phyloP scores from a whole-genome alignment of 2,113 vertebrate species.

The Aepyceros melampus region DNA sequence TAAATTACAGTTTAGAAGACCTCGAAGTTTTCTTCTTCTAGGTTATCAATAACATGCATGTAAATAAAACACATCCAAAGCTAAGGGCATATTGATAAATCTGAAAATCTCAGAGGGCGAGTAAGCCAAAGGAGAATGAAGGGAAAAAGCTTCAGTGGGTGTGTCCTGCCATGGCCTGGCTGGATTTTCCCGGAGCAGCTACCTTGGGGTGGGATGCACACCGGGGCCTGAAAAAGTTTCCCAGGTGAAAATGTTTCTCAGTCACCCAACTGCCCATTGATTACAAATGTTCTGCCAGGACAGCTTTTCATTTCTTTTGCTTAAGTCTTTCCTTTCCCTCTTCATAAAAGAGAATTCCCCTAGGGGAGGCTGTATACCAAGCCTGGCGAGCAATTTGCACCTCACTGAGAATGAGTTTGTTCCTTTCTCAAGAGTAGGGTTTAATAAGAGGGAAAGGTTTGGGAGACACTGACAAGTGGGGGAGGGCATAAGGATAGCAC shows the following conservation, averaged over 20 bases:
- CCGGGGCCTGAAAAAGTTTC: background rate
- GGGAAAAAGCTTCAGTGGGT: background rate
- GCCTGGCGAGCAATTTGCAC: background rate
- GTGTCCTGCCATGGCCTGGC: background rate
- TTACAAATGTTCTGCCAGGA: background rate
- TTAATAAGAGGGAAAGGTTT: background rate
- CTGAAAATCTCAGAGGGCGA: background rate
- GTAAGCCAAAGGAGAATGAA: background rate
- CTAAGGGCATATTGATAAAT: background rate
- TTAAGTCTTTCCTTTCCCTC: background rate
- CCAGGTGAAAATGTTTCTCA: background rate
- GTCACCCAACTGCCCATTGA: background rate
- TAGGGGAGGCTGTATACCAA: background rate
- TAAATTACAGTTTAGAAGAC: background rate
- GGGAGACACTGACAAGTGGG: background rate
- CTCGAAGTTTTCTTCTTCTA: background rate
- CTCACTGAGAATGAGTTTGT: conserved; percentile 15
- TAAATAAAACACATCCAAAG: background rate
- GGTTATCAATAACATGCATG: background rate
- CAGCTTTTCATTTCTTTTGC: background rate
- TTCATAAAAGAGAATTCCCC: background rate
- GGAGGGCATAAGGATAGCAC: background rate
- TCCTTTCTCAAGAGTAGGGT: background rate
- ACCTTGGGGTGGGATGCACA: background rate
- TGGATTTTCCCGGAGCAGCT: background rate